Evolutionary conservation across 2,888 invertebrate species (phyloP), one percentile per base, ranked within the genome.

Genomic region (Caenorhabditis becei): DNA sequence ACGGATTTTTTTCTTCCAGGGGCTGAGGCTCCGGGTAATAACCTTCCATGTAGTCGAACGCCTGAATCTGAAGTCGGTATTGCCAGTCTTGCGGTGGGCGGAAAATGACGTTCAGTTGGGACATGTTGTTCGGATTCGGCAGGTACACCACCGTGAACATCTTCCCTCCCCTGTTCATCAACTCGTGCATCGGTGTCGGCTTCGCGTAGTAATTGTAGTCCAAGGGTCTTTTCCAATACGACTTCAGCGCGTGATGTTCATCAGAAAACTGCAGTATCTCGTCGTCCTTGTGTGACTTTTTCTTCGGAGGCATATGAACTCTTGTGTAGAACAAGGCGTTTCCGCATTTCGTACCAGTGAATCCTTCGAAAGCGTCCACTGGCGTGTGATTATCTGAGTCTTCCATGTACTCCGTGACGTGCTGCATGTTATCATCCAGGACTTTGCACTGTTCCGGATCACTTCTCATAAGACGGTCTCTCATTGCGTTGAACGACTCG

Each of bases 141-240:
- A 65, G 18, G 3, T n/a, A 14, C 14, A 14, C 41, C 23, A 10
- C 35, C 51, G 11, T 51, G 63, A 63, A 63, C 63, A 63, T 63
- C 44, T 14, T 23, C 2, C 16, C 16, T 10, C 44, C 24, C 7
- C 61, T 3, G 4, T 3, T 24, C 14, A 20, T 5, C 20, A 44
- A 26, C 8, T 16, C 28, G 14, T 49, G 18, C 49, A 8, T 24
- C 26, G 41, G 20, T 14, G 49, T n/a, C 2, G 2, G 5, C 3
- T 18, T 47, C 5, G 5, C 18, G n/a, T 10, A n/a, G 24, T 1
- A 8, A 24, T 24, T 11, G n/a, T 28, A 54, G 1, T 5, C 35
- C 3, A 10, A 10, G 10, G 37, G 58, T n/a, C 20, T 37, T 23
- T 18, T n/a, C 26, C 35, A 28, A n/a, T 10, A 58, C 1, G 5